phyloP scores from a whole-genome alignment of 2,113 vertebrate genomes.

The Neomonachus schauinslandi region DNA sequence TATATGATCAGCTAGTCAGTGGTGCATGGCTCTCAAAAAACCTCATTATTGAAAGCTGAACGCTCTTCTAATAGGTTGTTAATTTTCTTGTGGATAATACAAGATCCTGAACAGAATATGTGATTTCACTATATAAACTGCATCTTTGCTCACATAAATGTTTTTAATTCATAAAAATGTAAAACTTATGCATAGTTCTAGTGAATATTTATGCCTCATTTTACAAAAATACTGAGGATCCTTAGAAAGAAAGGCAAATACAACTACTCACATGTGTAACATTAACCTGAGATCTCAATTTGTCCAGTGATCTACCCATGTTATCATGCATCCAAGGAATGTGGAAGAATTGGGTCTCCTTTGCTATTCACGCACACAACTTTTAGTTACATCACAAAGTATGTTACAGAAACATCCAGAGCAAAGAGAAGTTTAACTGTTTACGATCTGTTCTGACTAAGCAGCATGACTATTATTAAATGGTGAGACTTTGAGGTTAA shows the following conservation, averaged over 20 bases:
- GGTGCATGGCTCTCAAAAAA: not conserved
- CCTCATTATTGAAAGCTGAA: conserved; percentile 8
- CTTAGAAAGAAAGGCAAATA: not conserved
- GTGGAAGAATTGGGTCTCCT: not conserved
- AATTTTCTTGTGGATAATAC: not conserved
- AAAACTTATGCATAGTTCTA: not conserved
- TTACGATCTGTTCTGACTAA: not conserved
- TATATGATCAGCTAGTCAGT: not conserved
- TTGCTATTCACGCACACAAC: not conserved
- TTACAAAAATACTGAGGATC: not conserved
- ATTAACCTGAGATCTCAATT: not conserved
- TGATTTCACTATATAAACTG: not conserved
- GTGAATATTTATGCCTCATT: not conserved
- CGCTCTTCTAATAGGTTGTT: not conserved
- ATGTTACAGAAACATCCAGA: not conserved
- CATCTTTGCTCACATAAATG: not conserved
- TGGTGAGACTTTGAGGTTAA: not conserved
- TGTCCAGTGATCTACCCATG: not conserved
- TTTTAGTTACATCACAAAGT: not conserved
- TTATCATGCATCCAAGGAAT: not conserved
- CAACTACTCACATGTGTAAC: not conserved
- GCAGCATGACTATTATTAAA: not conserved
- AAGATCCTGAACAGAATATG: not conserved
- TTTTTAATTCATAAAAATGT: conserved; percentile 45
- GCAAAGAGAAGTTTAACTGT: not conserved